Conservation (phyloP, 2,113 vertebrate genomes). For the Myiopsitta monachus region DNA sequence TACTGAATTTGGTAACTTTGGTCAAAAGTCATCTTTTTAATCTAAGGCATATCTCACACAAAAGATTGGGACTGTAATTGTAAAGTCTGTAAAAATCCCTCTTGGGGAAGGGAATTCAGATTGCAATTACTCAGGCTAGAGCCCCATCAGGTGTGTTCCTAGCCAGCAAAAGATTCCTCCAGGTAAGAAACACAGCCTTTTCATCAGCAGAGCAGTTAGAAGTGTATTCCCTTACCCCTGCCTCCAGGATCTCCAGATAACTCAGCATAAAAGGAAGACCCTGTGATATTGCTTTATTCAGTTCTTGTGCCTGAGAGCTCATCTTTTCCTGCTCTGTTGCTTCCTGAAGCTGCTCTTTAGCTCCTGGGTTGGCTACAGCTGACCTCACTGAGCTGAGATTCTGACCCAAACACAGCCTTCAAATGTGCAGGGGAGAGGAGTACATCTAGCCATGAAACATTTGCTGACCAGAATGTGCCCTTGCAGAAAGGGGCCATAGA, state of each 20-base stretch:
- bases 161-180: background rate
- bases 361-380: background rate
- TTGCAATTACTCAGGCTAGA: background rate
- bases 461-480: background rate
- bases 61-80: background rate
- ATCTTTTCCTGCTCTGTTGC: background rate
- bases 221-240: background rate
- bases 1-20: background rate
- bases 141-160: background rate
- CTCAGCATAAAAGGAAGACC: background rate
- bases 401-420: background rate
- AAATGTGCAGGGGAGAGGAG: fast-evolving
- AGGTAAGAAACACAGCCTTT: background rate
- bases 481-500: background rate
- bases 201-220: background rate
- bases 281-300: fast-evolving
- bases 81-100: background rate
- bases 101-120: background rate
- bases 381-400: background rate
- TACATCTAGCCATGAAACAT: background rate
- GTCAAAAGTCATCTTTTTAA: background rate
- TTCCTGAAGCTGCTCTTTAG: background rate
- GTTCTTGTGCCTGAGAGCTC: background rate
- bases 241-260: background rate
- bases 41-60: background rate